Percentiles rank a stretch among this genome's conserved stretches.
Evolutionary conservation across 2,888 invertebrate genomes (phyloP).

Genomic region (Yponomeuta plumbellus): DNA sequence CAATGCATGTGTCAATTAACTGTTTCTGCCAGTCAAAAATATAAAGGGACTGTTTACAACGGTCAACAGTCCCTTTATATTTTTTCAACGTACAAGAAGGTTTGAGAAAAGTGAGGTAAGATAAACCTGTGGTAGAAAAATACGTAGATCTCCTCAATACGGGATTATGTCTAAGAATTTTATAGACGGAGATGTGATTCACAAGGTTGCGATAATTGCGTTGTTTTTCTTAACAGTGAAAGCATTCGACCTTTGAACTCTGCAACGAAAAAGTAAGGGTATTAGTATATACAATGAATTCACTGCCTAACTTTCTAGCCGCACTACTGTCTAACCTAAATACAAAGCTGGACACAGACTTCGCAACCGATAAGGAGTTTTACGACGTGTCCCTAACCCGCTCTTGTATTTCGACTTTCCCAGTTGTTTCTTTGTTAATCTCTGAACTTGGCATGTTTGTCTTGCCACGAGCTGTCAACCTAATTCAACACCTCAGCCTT

Average conservation of each 20-base stretch:
- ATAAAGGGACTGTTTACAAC: too few species aligned
- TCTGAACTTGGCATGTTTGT: slow-evolving; percentile 15
- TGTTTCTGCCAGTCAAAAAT: neutral
- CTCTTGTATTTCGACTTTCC: slow-evolving; percentile 19
- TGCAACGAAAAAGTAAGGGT: neutral
- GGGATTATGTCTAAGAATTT: too few species aligned
- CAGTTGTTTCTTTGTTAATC: slow-evolving; percentile 21
- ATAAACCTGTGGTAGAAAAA: too few species aligned
- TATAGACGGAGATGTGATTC: too few species aligned
- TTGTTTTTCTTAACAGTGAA: too few species aligned
- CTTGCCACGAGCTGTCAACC: neutral
- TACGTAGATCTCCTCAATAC: too few species aligned
- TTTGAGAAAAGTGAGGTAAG: too few species aligned
- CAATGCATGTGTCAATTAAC: neutral
- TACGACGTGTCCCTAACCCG: slow-evolving; percentile 22
- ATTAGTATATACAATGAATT: neutral
- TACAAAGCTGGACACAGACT: slow-evolving; percentile 17
- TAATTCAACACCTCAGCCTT: neutral
- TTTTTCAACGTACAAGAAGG: too few species aligned
- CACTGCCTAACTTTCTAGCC: slow-evolving; percentile 6
- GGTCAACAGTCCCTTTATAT: too few species aligned
- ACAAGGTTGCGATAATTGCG: too few species aligned
- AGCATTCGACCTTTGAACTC: too few species aligned
- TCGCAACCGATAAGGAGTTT: slow-evolving; percentile 26
- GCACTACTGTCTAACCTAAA: slow-evolving; percentile 13